Percentiles rank a stretch among this genome's conserved stretches.
phyloP scores from a whole-genome alignment of 2,888 invertebrate genomes.

The Cosmia trapezina region DNA sequence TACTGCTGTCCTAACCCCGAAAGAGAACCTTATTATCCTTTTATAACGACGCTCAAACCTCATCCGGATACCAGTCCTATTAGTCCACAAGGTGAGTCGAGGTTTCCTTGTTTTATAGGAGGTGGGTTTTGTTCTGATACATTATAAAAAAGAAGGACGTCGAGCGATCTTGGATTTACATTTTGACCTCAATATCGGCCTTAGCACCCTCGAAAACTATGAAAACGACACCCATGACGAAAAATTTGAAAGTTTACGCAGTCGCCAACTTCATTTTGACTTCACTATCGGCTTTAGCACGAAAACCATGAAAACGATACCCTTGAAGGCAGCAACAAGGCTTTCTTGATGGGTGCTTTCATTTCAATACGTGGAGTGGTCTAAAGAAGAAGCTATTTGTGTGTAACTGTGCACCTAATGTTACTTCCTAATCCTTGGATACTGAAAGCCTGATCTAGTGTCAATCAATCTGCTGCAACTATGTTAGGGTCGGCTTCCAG shows the following conservation, averaged over 20 bases:
- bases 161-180: no score
- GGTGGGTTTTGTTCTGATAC: no score
- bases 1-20: constrained; percentile 96
- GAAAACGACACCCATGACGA: no score
- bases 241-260: no score
- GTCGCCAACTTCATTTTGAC: no score
- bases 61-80: constrained; percentile 96
- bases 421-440: not conserved
- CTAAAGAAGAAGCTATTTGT: not conserved
- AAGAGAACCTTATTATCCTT: constrained; percentile 97
- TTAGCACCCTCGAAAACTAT: no score
- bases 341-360: not conserved
- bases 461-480: no score
- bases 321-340: not conserved
- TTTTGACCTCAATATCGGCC: no score
- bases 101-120: not conserved
- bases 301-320: no score
- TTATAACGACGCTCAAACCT: constrained; percentile 94
- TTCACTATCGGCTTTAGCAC: no score
- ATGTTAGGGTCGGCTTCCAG: no score
- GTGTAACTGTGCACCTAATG: not conserved
- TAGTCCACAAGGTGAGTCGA: constrained; percentile 93
- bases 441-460: not conserved
- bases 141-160: no score
- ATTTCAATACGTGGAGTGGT: not conserved